A percentile compares a stretch with the other conserved stretches of the same genome.
phyloP scores from a whole-genome alignment of 2,797 vertebrate genomes.

The Epinephelus coioides region DNA sequence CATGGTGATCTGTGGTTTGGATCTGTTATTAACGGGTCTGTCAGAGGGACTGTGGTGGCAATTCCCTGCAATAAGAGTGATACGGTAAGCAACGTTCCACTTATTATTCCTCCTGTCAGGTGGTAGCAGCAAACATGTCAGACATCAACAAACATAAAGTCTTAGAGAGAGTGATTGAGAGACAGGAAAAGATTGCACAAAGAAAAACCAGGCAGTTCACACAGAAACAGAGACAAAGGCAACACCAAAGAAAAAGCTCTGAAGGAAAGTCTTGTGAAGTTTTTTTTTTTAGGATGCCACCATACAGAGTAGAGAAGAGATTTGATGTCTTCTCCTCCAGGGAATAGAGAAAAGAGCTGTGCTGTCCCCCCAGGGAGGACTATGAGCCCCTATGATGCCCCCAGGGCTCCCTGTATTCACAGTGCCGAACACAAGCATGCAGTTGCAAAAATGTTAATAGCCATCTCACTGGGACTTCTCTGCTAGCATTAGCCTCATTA shows the following conservation, averaged over 20 bases:
- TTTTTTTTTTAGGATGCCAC: conserved; percentile 43
- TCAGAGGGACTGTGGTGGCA: conserved; percentile 45
- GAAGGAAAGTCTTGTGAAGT: conserved; percentile 59
- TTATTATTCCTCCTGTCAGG: conserved; percentile 64
- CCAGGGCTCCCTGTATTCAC: conserved; percentile 43
- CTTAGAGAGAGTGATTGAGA: conserved; percentile 48
- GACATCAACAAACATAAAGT: conserved; percentile 57
- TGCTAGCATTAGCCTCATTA: conserved; percentile 59
- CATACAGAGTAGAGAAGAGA: conserved; percentile 37
- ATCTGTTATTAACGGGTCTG: conserved; percentile 59
- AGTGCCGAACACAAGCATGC: conserved; percentile 31
- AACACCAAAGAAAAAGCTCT: conserved; percentile 59
- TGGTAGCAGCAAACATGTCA: conserved; percentile 61
- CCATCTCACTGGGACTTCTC: conserved; percentile 41
- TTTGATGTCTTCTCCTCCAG: conserved; percentile 42
- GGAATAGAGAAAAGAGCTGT: conserved; percentile 42
- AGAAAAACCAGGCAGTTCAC: conserved; percentile 48
- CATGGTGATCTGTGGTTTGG: conserved; percentile 24
- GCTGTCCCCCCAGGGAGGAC: conserved; percentile 56
- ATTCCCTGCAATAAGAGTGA: conserved; percentile 51
- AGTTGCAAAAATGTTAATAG: conserved; percentile 63
- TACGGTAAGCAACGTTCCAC: conserved; percentile 34
- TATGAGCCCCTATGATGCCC: conserved; percentile 43
- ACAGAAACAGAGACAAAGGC: conserved; percentile 58
- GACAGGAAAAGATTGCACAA: conserved; percentile 47